phyloP scores from a whole-genome alignment of 35 echinoderm and acorn worm genomes.

The Holothuria glaberrima region DNA sequence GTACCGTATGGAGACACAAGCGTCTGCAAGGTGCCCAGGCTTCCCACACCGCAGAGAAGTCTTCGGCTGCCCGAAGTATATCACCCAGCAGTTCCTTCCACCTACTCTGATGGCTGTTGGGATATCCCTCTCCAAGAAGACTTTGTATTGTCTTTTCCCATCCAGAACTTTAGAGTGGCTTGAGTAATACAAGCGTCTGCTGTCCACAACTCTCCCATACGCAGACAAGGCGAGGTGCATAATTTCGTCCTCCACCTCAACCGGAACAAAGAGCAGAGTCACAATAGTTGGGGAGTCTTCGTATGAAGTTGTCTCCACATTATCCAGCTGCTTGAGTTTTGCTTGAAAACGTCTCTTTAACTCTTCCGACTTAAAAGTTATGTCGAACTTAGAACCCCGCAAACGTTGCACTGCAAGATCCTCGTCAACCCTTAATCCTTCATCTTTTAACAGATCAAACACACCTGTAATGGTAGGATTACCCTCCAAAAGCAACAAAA shows the following conservation, averaged over 20 bases:
- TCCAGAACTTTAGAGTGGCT: background rate
- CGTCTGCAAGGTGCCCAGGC: background rate
- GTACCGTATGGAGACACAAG: background rate
- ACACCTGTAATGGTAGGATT: background rate
- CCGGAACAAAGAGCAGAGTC: background rate
- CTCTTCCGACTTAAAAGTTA: conserved; percentile 32
- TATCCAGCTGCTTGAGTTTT: background rate
- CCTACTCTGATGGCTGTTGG: conserved; percentile 28
- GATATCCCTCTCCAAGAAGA: conserved; percentile 10
- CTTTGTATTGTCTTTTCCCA: background rate
- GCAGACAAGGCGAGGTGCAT: background rate
- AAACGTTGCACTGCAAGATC: background rate
- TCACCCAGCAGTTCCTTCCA: conserved; percentile 23
- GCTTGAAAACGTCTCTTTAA: background rate
- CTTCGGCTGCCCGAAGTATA: conserved; percentile 15
- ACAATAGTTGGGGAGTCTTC: background rate
- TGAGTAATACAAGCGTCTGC: background rate
- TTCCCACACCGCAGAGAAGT: conserved; percentile 18
- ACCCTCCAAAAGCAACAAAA: too few species aligned
- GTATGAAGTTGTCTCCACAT: background rate
- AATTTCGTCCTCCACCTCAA: conserved; percentile 20
- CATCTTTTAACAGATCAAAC: background rate
- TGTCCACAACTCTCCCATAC: background rate
- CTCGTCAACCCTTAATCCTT: background rate
- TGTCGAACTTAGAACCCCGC: background rate